Percentiles rank a stretch among this genome's conserved stretches.
These are phyloP conservation scores for Clarias platycephalus DNA, from an alignment of 2,797 vertebrate genomes.

Conservation along the genomic window DNA sequence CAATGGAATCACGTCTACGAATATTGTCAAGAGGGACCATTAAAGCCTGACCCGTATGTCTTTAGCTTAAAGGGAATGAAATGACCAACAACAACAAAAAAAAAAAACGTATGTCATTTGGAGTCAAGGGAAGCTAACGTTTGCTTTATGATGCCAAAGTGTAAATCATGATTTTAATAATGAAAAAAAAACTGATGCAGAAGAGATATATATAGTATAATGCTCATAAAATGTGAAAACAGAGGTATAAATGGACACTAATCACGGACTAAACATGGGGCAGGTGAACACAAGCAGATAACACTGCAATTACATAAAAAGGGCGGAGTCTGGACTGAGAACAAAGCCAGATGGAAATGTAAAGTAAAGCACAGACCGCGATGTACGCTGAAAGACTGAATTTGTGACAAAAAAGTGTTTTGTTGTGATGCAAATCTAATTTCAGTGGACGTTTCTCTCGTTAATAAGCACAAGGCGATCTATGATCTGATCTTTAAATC, in stretches of 20 bases:
- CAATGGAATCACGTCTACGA: slow-evolving; percentile 67
- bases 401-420: background rate
- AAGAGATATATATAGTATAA: too few relatives aligned
- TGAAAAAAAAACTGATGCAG: too few relatives aligned
- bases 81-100: background rate
- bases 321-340: background rate
- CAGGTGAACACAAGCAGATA: background rate
- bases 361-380: background rate
- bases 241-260: background rate
- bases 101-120: too few relatives aligned
- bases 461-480: background rate
- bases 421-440: background rate
- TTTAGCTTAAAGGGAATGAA: background rate
- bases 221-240: background rate
- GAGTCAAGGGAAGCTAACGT: background rate
- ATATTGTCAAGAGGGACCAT: slow-evolving; percentile 29
- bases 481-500: background rate
- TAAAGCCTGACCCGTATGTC: background rate
- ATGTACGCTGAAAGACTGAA: background rate
- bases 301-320: background rate
- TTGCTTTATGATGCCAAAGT: background rate
- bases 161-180: too few relatives aligned
- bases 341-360: background rate
- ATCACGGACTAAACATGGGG: background rate
- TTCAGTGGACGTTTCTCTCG: background rate